Evolutionary conservation across 2,888 invertebrate species (phyloP), one percentile per base, ranked within the genome.

Genomic region (Eupithecia vulgata): DNA sequence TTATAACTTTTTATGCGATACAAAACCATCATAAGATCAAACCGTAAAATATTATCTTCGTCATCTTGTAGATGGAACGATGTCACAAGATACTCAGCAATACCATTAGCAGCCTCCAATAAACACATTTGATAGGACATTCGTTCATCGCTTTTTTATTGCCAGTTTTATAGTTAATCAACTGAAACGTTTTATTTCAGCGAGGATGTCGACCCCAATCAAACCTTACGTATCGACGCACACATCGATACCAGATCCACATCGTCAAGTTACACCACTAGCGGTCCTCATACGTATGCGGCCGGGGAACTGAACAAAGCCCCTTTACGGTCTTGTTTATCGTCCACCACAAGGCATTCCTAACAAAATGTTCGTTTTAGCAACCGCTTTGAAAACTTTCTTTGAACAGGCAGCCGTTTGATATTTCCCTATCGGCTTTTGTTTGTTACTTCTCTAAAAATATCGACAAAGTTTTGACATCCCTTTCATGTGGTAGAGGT

Each of bases 321-420:
- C 81, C 84, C 83, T 88, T 89, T 87, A 86, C 83, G 81, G 80
- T 75, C 84, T 85, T 87, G 88, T 89, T 89, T 89, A 90, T 88
- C 82, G 86, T 78, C 81, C 81, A 81, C 86, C 84, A 83, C 85
- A 85, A 86, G 83, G 81, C 81, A 84, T 85, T 84, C 81, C 81
- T 79, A 82, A 81, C 82, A 82, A 84, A 84, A 84, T 81, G 83
- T 80, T 77, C 82, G 82, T 75, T 80, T 78, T 74, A 81, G 74
- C 76, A 71, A 75, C 73, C 77, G 72, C 79, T 81, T 78, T 71
- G 71, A 78, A 57, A 80, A 80, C 77, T 78, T 77, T 79, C 77
- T 79, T 79, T 76, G 77, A 80, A 68, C 78, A 75, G 35, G 35
- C 37, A n/a, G 48, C 74, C 72, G 78, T 79, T 79, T 76, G 76